phyloP scores from a whole-genome alignment of 64 coral and sea anemone genomes.

The Acropora tenuis region DNA sequence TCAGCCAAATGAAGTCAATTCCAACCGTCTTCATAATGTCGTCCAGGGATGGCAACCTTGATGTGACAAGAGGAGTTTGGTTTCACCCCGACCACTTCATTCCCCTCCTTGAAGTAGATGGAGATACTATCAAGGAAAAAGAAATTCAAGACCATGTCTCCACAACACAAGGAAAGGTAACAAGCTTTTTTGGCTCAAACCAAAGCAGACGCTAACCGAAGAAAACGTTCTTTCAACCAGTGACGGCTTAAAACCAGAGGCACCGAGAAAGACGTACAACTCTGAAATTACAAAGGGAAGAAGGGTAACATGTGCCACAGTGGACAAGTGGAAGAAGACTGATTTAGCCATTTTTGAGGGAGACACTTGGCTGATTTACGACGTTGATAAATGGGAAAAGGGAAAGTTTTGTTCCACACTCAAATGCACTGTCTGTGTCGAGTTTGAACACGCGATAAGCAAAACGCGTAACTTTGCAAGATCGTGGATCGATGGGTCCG shows the following conservation, averaged over 20 bases:
- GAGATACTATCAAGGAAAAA: not conserved
- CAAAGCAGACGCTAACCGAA: constrained; percentile 1
- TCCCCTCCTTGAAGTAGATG: constrained; percentile 1
- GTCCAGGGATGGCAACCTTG: constrained; percentile 4
- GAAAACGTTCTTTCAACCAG: not conserved
- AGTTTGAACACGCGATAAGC: constrained; percentile 54
- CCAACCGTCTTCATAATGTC: constrained; percentile 46
- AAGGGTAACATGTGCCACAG: constrained; percentile 48
- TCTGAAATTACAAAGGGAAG: constrained; percentile 12
- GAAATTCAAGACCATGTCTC: not conserved
- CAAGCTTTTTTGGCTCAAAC: constrained; percentile 7
- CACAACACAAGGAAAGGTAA: constrained; percentile 15
- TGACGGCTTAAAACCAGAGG: constrained; percentile 11
- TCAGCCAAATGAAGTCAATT: not conserved
- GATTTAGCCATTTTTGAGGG: constrained; percentile 61
- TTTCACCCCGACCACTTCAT: constrained; percentile 50
- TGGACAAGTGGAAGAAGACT: constrained; percentile 70
- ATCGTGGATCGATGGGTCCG: constrained; percentile 41
- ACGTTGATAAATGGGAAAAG: constrained; percentile 14
- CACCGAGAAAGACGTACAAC: not conserved
- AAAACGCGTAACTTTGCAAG: constrained; percentile 45
- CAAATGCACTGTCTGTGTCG: not conserved
- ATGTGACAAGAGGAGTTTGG: constrained; percentile 20
- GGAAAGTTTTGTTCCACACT: constrained; percentile 45
- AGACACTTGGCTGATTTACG: constrained; percentile 57